phyloP scores from a whole-genome alignment of 2,797 vertebrate genomes.

The Bryconaethiops microstoma region DNA sequence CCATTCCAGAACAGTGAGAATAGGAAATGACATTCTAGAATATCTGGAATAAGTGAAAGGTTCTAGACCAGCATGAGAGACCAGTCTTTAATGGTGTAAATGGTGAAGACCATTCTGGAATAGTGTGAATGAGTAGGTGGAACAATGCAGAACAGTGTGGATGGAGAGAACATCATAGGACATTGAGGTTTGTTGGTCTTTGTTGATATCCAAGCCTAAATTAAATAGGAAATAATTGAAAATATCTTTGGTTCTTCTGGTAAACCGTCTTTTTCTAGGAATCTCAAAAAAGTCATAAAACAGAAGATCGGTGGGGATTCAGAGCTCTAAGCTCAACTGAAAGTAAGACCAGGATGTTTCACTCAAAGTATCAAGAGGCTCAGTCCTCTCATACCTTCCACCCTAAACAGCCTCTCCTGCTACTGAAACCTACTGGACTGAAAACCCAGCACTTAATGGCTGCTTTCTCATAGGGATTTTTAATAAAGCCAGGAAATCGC shows the following conservation, averaged over 20 bases:
- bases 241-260: neutral
- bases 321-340: slow-evolving; percentile 18
- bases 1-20: neutral
- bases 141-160: neutral
- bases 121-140: neutral
- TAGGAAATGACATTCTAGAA: neutral
- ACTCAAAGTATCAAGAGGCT: slow-evolving; percentile 2
- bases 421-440: neutral
- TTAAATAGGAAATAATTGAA: neutral
- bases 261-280: neutral
- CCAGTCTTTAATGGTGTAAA: too few species aligned
- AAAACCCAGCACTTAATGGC: neutral
- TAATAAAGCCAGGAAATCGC: slow-evolving; percentile 3
- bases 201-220: too few species aligned
- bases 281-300: neutral
- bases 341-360: slow-evolving; percentile 16
- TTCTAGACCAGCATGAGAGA: neutral
- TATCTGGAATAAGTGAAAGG: neutral
- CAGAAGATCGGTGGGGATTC: neutral
- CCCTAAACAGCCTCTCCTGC: neutral
- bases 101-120: neutral
- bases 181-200: too few species aligned
- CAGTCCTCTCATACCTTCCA: slow-evolving; percentile 1
- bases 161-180: neutral
- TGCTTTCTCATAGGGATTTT: neutral